Conservation (phyloP, 2,113 vertebrate species). For the Alethe diademata region DNA sequence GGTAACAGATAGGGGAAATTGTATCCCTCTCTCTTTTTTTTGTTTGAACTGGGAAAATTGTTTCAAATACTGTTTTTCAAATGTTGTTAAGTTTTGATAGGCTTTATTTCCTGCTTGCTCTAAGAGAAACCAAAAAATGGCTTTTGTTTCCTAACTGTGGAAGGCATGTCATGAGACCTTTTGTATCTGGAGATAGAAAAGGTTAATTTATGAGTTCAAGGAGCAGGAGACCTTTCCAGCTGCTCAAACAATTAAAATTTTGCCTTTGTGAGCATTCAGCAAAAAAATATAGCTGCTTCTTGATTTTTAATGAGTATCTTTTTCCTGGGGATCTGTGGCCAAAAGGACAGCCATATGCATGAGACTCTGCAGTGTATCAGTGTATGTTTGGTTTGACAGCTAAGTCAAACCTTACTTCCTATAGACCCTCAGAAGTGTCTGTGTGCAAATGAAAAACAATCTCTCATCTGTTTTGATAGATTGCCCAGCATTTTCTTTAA, state of each 20-base stretch:
- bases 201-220: slow-evolving; percentile 21
- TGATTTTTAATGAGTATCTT: neutral
- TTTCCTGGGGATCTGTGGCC: neutral
- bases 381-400: neutral
- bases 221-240: slow-evolving; percentile 1
- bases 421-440: neutral
- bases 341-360: neutral
- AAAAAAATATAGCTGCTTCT: neutral
- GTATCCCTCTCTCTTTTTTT: neutral
- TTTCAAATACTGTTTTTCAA: neutral
- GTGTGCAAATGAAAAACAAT: neutral
- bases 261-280: neutral
- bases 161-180: neutral
- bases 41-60: neutral
- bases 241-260: slow-evolving; percentile 7
- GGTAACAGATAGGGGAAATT: neutral
- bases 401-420: neutral
- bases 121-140: neutral
- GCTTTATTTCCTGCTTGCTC: neutral
- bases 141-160: neutral
- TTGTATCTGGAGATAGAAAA: neutral
- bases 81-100: neutral
- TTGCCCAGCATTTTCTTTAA: neutral
- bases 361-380: neutral
- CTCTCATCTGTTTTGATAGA: neutral